These are phyloP conservation scores for Tenebrosternarchus preto DNA, from an alignment of 2,113 vertebrate genomes.

Conservation along the genomic window DNA sequence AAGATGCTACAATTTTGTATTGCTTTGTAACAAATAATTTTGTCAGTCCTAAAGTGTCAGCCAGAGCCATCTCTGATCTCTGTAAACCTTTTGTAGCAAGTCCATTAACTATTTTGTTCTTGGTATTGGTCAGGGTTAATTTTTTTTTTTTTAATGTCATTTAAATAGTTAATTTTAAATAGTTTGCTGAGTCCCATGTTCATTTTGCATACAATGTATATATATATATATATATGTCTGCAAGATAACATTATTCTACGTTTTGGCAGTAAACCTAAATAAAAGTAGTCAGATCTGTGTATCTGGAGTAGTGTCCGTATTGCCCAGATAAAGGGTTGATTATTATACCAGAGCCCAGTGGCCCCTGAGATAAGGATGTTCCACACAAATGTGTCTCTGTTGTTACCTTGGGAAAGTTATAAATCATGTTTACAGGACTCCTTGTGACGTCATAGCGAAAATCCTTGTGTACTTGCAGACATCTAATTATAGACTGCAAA, in stretches of 20 bases:
- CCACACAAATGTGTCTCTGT: conserved; percentile 35
- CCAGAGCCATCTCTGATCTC: background rate
- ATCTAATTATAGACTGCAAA: background rate
- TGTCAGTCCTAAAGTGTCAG: conserved; percentile 55
- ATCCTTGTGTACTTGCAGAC: background rate
- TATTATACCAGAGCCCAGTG: conserved; percentile 63
- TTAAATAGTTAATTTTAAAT: background rate
- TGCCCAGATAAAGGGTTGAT: conserved; percentile 42
- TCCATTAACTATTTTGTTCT: background rate
- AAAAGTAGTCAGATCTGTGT: background rate
- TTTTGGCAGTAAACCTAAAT: conserved; percentile 5
- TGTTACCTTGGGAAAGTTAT: conserved; percentile 16
- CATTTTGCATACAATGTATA: background rate
- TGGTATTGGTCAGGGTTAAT: background rate
- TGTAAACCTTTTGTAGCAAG: background rate
- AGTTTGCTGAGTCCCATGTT: background rate
- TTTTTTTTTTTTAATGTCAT: too few relatives aligned
- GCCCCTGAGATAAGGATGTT: conserved; percentile 64
- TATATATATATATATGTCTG: too few relatives aligned
- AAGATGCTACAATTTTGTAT: conserved; percentile 20
- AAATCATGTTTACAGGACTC: conserved; percentile 38
- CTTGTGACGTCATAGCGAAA: background rate
- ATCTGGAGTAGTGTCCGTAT: conserved; percentile 8
- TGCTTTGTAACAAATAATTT: conserved; percentile 62
- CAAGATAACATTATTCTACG: background rate